Percentiles rank a stretch among this genome's conserved stretches.
phyloP scores from a whole-genome alignment of 2,888 invertebrate species.

The Lycia hirtaria region DNA sequence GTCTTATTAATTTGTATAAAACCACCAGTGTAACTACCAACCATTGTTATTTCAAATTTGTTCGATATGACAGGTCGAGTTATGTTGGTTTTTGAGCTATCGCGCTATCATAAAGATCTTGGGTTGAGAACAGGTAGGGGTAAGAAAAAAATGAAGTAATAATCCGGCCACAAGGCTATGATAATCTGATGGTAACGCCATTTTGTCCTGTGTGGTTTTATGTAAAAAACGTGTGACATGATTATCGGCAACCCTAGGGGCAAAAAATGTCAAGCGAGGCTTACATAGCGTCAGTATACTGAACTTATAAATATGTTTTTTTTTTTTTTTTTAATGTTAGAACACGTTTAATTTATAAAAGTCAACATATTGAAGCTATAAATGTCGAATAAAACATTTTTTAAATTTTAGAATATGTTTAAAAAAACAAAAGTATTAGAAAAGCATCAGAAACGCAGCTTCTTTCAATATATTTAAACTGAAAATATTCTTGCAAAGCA shows the following conservation, averaged over 20 bases:
- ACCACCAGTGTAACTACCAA: conserved; percentile 51
- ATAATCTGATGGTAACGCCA: conserved; percentile 85
- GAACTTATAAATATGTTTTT: neutral
- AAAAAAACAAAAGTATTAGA: too few relatives aligned
- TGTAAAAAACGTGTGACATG: conserved; percentile 83
- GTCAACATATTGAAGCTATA: too few relatives aligned
- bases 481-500: too few relatives aligned
- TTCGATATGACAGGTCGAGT: neutral
- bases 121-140: conserved; percentile 77
- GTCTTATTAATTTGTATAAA: conserved; percentile 77
- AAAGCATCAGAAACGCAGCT: too few relatives aligned
- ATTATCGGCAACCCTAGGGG: conserved; percentile 75
- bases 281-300: conserved; percentile 50
- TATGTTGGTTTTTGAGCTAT: conserved; percentile 57
- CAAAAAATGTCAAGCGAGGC: conserved; percentile 63
- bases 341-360: too few relatives aligned
- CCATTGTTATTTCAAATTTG: conserved; percentile 11
- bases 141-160: conserved; percentile 81
- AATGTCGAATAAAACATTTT: too few relatives aligned
- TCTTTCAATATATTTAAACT: too few relatives aligned
- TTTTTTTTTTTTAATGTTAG: too few relatives aligned
- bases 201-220: conserved; percentile 84
- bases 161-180: conserved; percentile 81
- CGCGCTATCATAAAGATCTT: conserved; percentile 69
- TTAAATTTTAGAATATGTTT: too few relatives aligned